Evolutionary conservation across 2,888 invertebrate genomes (phyloP).

Genomic region (Plebejus melissa): DNA sequence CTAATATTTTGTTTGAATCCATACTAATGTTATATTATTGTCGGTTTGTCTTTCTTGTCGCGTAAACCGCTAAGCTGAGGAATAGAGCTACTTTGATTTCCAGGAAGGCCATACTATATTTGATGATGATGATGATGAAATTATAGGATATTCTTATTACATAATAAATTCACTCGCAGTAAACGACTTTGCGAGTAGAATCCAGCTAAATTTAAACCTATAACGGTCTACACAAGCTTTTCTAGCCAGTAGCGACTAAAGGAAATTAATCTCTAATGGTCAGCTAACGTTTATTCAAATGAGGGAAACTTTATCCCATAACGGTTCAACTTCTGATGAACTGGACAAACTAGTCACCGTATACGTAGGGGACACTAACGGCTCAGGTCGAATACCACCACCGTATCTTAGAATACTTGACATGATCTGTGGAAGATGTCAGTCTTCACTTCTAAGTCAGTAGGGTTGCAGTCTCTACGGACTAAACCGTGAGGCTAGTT

Average conservation of each 20-base stretch:
- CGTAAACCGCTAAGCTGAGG: no score
- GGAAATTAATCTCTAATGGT: not conserved
- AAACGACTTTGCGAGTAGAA: not conserved
- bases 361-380: constrained; percentile 6
- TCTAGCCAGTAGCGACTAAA: not conserved
- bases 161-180: not conserved
- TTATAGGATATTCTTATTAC: no score
- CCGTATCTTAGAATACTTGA: not conserved
- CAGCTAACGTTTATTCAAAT: constrained; percentile 15
- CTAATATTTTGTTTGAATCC: not conserved
- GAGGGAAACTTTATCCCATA: constrained; percentile 9
- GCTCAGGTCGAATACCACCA: constrained; percentile 3
- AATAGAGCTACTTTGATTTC: no score
- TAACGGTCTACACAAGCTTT: not conserved
- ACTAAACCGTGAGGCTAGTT: not conserved
- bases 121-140: no score
- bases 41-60: no score
- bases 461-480: not conserved
- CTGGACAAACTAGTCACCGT: constrained; percentile 10
- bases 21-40: no score
- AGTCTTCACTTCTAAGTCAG: not conserved
- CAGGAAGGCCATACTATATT: no score
- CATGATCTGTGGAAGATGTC: not conserved
- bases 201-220: not conserved
- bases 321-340: not conserved